These are phyloP conservation scores for Elymnias hypermnestra DNA, from an alignment of 1,140 invertebrate species.

Conservation along the genomic window DNA sequence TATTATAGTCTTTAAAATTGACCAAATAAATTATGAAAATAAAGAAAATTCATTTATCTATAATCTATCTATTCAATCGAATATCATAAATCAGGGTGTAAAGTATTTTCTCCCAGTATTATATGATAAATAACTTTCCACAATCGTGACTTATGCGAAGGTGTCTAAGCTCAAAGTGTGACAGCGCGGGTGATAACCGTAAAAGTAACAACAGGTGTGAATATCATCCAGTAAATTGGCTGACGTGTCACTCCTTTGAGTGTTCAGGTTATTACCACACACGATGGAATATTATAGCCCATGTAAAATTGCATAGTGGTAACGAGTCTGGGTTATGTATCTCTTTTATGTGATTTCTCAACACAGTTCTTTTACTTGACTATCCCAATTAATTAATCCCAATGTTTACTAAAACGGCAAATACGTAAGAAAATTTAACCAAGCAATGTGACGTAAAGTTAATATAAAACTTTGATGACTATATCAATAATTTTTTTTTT, in stretches of 20 bases:
- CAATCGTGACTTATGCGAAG: background rate
- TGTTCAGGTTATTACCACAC: conserved; percentile 9
- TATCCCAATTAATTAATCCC: too few relatives aligned
- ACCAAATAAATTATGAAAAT: too few relatives aligned
- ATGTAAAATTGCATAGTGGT: conserved; percentile 17
- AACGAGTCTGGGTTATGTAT: conserved; percentile 5
- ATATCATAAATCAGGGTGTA: too few relatives aligned
- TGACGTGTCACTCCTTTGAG: conserved; percentile 18
- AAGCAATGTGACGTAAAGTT: too few relatives aligned
- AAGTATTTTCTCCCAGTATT: background rate
- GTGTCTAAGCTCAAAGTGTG: conserved; percentile 3
- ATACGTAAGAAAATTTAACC: too few relatives aligned
- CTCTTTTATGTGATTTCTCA: conserved; percentile 6
- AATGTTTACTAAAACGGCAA: too few relatives aligned
- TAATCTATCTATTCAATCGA: too few relatives aligned
- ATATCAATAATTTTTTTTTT: too few relatives aligned
- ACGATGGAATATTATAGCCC: conserved; percentile 11
- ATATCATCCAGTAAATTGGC: conserved; percentile 30
- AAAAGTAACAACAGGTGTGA: conserved; percentile 42
- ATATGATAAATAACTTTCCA: background rate
- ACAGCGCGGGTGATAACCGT: conserved; percentile 23
- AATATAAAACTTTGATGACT: too few relatives aligned
- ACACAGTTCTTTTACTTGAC: background rate
- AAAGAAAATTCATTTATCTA: too few relatives aligned
- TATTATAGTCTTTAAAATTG: too few relatives aligned